Conservation (phyloP, 2,113 vertebrate species). For the Pycnonotus jocosus region DNA sequence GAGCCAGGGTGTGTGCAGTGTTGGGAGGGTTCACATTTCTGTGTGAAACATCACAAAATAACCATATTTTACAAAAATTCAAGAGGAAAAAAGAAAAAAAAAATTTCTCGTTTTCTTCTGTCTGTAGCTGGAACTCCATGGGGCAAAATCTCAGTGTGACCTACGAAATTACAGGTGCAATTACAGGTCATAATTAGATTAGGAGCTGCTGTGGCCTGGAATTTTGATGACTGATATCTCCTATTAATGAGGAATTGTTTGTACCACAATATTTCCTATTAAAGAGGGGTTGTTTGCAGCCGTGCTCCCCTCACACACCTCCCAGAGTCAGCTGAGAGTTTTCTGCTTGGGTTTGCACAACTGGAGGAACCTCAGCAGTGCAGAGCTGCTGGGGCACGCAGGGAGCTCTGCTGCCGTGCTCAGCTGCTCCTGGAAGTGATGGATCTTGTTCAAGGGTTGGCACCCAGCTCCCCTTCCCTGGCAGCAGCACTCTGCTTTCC, state of each 20-base stretch:
- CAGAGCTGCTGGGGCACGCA: background rate
- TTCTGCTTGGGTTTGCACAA: background rate
- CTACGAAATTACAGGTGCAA: background rate
- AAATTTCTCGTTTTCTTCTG: fast-evolving
- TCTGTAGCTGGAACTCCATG: background rate
- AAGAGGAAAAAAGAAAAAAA: fast-evolving
- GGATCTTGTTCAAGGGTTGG: background rate
- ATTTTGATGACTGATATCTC: no score
- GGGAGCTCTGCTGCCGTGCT: background rate
- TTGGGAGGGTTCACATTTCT: background rate
- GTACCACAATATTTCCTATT: background rate
- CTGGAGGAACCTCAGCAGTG: background rate
- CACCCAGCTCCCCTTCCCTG: background rate
- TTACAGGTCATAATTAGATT: background rate
- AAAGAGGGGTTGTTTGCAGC: background rate
- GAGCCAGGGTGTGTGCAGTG: background rate
- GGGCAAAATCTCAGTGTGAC: background rate
- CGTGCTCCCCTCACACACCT: background rate
- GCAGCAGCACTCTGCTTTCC: background rate
- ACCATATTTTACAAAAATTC: fast-evolving
- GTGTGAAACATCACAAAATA: fast-evolving
- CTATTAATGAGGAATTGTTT: no score
- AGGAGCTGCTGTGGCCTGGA: background rate
- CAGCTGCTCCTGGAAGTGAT: background rate
- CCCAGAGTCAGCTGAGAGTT: background rate